A percentile compares a stretch with the other conserved stretches of the same genome.
Conservation (phyloP, 2,113 vertebrate species). For the Cygnus atratus region DNA sequence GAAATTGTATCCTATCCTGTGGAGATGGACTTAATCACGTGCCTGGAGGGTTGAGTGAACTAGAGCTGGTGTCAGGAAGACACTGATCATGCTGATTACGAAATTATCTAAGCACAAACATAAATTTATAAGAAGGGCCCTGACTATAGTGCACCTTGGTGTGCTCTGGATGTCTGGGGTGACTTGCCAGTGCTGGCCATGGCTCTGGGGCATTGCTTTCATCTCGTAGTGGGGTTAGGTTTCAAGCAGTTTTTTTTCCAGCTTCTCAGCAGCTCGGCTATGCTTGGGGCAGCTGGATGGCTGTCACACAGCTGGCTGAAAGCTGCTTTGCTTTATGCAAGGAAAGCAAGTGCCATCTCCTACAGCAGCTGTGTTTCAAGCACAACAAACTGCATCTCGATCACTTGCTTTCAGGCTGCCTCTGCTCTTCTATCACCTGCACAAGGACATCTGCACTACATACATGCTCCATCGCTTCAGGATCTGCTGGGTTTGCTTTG, state of each 20-base stretch:
- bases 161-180: not conserved
- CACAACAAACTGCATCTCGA: not conserved
- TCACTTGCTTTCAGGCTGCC: not conserved
- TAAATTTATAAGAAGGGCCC: not conserved
- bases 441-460: not conserved
- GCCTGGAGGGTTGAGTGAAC: not conserved
- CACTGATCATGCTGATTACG: not conserved
- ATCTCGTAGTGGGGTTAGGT: not conserved
- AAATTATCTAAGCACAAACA: not conserved
- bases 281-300: not conserved
- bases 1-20: not conserved
- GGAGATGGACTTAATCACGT: not conserved
- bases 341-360: not conserved
- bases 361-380: not conserved
- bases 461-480: fast-evolving
- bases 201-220: not conserved
- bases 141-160: not conserved
- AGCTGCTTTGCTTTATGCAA: not conserved
- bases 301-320: not conserved
- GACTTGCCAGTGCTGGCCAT: not conserved
- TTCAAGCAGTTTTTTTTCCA: not conserved
- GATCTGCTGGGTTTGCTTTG: not conserved
- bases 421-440: not conserved
- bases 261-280: not conserved
- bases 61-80: not conserved